Evolutionary conservation across 2,113 vertebrate species (phyloP).

Genomic region (Lepus europaeus): DNA sequence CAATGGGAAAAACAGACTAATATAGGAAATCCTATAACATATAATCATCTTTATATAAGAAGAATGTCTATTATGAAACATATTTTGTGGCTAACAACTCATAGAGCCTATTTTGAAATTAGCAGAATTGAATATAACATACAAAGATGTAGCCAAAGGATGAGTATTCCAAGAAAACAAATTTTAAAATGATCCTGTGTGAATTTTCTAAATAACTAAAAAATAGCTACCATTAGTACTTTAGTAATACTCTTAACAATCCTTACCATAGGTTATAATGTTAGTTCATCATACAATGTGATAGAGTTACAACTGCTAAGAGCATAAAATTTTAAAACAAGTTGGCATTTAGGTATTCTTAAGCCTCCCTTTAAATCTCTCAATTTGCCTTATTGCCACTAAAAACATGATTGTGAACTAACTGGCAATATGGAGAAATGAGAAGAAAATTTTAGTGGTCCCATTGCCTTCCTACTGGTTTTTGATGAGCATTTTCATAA

Average conservation of each 20-base stretch:
- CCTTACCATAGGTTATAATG: neutral
- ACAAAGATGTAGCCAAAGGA: neutral
- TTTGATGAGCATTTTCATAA: constrained; percentile 44
- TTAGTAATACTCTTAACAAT: no score
- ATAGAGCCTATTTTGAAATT: neutral
- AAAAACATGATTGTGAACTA: neutral
- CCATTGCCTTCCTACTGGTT: neutral
- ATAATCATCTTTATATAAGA: neutral
- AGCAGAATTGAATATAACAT: neutral
- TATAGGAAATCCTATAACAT: neutral
- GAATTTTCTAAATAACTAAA: neutral
- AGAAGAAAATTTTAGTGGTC: neutral
- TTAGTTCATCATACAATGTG: neutral
- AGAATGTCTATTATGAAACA: neutral
- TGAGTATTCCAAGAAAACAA: neutral
- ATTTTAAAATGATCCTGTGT: no score
- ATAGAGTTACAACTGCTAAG: neutral
- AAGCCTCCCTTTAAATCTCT: neutral
- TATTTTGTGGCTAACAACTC: neutral
- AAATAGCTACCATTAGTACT: neutral
- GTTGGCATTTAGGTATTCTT: neutral
- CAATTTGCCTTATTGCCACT: neutral
- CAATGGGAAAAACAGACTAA: no score
- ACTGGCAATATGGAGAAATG: neutral
- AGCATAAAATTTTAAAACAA: neutral